Conservation (phyloP, 2,113 vertebrate genomes). For the Oplegnathus fasciatus region DNA sequence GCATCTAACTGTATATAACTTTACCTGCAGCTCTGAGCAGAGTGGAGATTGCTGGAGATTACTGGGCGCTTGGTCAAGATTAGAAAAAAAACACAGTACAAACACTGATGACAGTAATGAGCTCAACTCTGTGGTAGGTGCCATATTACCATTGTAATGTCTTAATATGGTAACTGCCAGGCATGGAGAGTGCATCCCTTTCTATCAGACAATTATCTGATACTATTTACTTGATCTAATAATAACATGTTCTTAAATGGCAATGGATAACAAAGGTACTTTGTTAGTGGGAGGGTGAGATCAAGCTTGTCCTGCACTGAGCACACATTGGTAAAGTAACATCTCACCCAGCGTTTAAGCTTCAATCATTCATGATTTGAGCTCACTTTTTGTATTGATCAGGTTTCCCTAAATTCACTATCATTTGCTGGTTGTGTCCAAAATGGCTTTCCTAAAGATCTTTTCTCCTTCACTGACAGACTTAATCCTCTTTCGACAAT, state of each 20-base stretch:
- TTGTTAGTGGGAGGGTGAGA: not conserved
- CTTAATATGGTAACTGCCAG: not conserved
- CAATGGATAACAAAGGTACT: not conserved
- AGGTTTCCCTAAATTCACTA: not conserved
- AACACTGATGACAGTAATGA: not conserved
- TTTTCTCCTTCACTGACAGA: not conserved
- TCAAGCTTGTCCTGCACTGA: not conserved
- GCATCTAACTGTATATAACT: not conserved
- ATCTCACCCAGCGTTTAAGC: not conserved
- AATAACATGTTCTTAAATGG: not conserved
- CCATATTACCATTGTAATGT: not conserved
- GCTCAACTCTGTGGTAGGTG: not conserved
- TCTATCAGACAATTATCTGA: not conserved
- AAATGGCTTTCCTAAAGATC: not conserved
- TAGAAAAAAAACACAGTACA: not conserved
- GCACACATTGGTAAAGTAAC: not conserved
- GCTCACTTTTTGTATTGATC: not conserved
- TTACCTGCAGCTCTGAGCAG: not conserved
- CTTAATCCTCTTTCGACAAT: not conserved
- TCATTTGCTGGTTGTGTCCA: not conserved
- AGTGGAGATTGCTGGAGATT: not conserved
- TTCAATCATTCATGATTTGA: not conserved
- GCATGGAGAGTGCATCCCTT: too few species aligned
- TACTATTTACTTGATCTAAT: not conserved
- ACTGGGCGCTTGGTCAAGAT: not conserved